Percentiles rank a stretch among this genome's conserved stretches.
These are phyloP conservation scores for Delphinus delphis DNA, from an alignment of 2,113 vertebrate genomes.

Conservation along the genomic window DNA sequence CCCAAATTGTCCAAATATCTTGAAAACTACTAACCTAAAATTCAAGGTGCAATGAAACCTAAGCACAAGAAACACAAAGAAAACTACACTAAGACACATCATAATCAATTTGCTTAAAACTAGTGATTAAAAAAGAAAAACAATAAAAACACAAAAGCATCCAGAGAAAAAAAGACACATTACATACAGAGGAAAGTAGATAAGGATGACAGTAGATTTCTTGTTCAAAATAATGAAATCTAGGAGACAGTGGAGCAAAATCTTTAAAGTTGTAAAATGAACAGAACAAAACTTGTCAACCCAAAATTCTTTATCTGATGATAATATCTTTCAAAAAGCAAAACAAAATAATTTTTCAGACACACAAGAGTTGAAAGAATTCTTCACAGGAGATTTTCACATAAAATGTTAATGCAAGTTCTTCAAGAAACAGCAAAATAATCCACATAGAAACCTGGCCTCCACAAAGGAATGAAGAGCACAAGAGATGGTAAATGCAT, in stretches of 20 bases:
- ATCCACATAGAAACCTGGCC: neutral
- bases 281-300: neutral
- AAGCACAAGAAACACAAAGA: neutral
- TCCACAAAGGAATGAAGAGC: neutral
- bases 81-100: neutral
- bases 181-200: neutral
- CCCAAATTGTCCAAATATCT: neutral
- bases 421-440: neutral
- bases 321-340: neutral
- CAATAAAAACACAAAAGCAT: neutral
- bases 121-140: neutral
- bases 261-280: neutral
- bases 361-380: neutral
- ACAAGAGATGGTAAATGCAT: neutral
- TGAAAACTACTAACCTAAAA: neutral
- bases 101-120: neutral
- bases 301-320: neutral
- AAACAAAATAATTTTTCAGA: neutral
- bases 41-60: neutral
- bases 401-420: neutral
- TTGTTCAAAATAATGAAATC: neutral
- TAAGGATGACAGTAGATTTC: neutral
- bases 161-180: neutral
- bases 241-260: neutral
- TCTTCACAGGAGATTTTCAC: neutral